A percentile compares a stretch with the other conserved stretches of the same genome.
Conservation (phyloP, 2,888 invertebrate genomes). For the Crematogaster levior region DNA sequence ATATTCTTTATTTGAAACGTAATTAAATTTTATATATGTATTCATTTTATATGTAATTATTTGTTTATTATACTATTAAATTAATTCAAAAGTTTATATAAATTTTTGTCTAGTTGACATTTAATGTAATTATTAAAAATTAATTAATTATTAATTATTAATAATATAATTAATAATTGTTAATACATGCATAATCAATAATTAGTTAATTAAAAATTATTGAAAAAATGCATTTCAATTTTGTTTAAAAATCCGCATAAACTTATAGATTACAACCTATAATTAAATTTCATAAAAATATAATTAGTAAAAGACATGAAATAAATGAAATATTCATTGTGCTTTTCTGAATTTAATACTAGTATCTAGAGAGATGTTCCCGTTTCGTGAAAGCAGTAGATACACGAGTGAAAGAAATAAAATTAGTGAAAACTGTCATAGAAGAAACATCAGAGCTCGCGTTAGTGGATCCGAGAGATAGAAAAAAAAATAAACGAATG, state of each 20-base stretch:
- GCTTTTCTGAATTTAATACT: background rate
- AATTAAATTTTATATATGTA: background rate
- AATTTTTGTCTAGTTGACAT: no score
- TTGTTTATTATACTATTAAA: background rate
- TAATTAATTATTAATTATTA: no score
- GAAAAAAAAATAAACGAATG: constrained; percentile 23
- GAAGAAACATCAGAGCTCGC: background rate
- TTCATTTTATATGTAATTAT: background rate
- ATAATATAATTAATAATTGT: no score
- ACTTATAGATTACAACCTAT: no score
- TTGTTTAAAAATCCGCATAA: no score
- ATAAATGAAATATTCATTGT: background rate
- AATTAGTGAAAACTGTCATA: constrained; percentile 19
- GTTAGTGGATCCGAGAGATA: background rate
- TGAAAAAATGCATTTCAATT: no score
- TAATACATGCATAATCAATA: no score
- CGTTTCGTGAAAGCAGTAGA: constrained; percentile 64
- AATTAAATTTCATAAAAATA: background rate
- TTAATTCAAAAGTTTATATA: no score
- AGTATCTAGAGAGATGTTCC: constrained; percentile 69
- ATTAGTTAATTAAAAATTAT: no score
- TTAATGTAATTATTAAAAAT: no score
- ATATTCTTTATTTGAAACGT: constrained; percentile 11
- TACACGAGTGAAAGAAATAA: constrained; percentile 64
- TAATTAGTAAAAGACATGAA: background rate